Conservation (phyloP, 1,140 invertebrate species). For the Drosophila murphyi region DNA sequence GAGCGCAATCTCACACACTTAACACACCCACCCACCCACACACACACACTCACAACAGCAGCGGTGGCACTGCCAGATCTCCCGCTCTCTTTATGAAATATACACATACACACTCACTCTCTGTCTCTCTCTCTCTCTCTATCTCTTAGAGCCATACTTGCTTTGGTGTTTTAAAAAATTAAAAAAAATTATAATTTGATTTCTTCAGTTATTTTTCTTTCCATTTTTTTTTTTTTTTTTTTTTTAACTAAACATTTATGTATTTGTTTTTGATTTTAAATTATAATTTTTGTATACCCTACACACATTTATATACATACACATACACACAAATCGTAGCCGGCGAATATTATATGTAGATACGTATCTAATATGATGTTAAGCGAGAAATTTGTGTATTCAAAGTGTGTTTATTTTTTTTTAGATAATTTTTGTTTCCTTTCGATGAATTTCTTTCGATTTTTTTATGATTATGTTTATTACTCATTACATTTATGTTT, state of each 20-base stretch:
- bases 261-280: slow-evolving; percentile 26
- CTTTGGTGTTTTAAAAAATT: slow-evolving; percentile 13
- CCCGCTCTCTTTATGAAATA: not conserved
- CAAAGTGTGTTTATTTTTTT: slow-evolving; percentile 42
- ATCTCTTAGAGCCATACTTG: slow-evolving; percentile 17
- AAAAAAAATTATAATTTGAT: slow-evolving; percentile 3
- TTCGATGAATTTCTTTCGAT: slow-evolving; percentile 27
- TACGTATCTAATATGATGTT: slow-evolving; percentile 20
- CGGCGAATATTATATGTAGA: slow-evolving; percentile 27
- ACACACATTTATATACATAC: slow-evolving; percentile 27
- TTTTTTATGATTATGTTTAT: slow-evolving; percentile 56
- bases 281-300: slow-evolving; percentile 26
- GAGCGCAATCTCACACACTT: slow-evolving; percentile 3
- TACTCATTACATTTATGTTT: slow-evolving; percentile 60
- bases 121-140: slow-evolving; percentile 1
- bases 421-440: slow-evolving; percentile 42
- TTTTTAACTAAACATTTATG: slow-evolving; percentile 10
- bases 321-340: slow-evolving; percentile 17
- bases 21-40: not conserved
- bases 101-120: not conserved
- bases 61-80: not conserved
- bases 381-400: slow-evolving; percentile 40
- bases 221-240: slow-evolving; percentile 18
- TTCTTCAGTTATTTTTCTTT: slow-evolving; percentile 9
- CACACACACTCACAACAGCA: not conserved